These are phyloP conservation scores for Diadophis punctatus DNA, from an alignment of 2,113 vertebrate species.

Conservation along the genomic window DNA sequence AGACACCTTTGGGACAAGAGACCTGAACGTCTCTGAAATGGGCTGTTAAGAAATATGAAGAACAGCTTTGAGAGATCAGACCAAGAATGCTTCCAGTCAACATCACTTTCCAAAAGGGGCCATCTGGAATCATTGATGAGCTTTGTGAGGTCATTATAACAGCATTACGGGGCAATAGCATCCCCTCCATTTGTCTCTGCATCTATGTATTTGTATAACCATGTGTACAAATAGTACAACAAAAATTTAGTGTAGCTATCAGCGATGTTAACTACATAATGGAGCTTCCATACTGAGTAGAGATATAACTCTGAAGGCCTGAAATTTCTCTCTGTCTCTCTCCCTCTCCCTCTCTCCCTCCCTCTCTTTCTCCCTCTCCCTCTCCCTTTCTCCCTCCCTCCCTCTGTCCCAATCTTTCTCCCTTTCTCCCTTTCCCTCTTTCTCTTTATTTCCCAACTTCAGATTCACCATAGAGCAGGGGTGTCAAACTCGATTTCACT, in stretches of 20 bases:
- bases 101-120: background rate
- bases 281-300: background rate
- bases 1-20: background rate
- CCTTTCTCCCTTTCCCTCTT: background rate
- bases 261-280: background rate
- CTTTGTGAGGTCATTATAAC: background rate
- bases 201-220: background rate
- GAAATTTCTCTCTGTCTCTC: background rate
- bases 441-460: background rate
- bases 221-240: background rate
- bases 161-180: background rate
- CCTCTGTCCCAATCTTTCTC: too few species aligned
- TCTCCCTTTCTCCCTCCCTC: too few species aligned
- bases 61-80: background rate
- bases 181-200: background rate
- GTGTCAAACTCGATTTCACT: too few species aligned
- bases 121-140: background rate
- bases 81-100: background rate
- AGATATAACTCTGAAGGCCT: background rate
- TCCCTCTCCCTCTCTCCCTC: too few species aligned
- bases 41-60: background rate
- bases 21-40: background rate
- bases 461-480: background rate
- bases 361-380: background rate
- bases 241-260: background rate